Percentiles rank a stretch among this genome's conserved stretches.
These are phyloP conservation scores for Drosophila erecta DNA, from an alignment of 1,140 invertebrate genomes.

Conservation along the genomic window DNA sequence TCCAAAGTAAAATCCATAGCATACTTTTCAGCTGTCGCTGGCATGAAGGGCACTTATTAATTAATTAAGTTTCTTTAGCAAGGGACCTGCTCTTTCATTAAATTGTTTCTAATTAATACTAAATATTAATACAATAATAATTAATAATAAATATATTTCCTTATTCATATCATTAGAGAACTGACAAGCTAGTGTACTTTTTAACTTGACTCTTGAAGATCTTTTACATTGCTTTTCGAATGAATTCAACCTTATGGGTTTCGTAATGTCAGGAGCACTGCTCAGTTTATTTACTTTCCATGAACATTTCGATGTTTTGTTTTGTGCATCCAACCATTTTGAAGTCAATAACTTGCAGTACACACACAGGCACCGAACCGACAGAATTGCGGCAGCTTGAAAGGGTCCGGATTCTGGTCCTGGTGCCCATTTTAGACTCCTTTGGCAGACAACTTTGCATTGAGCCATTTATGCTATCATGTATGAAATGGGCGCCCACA, in stretches of 20 bases:
- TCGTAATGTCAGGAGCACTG: conserved; percentile 11
- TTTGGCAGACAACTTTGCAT: conserved; percentile 50
- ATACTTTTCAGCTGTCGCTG: conserved; percentile 58
- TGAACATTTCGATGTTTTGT: conserved; percentile 24
- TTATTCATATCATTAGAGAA: no score
- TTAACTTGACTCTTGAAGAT: background rate
- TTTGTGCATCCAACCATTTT: conserved; percentile 17
- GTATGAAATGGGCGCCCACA: conserved; percentile 62
- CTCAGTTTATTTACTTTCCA: conserved; percentile 38
- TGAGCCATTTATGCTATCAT: conserved; percentile 63
- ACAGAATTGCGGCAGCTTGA: conserved; percentile 29
- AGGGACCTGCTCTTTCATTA: background rate
- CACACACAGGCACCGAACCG: conserved; percentile 6
- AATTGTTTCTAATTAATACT: background rate
- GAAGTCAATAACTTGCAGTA: conserved; percentile 53
- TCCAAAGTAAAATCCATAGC: conserved; percentile 25
- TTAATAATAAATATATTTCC: background rate
- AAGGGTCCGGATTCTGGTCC: conserved; percentile 17
- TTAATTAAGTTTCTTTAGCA: conserved; percentile 31
- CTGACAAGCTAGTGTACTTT: no score
- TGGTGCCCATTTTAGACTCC: conserved; percentile 19
- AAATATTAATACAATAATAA: background rate
- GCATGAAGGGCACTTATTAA: conserved; percentile 50
- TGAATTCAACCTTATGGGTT: conserved; percentile 9
- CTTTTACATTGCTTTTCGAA: no score